Evolutionary conservation across 2,797 vertebrate genomes (phyloP).

Genomic region (Toxotes lorentzi): DNA sequence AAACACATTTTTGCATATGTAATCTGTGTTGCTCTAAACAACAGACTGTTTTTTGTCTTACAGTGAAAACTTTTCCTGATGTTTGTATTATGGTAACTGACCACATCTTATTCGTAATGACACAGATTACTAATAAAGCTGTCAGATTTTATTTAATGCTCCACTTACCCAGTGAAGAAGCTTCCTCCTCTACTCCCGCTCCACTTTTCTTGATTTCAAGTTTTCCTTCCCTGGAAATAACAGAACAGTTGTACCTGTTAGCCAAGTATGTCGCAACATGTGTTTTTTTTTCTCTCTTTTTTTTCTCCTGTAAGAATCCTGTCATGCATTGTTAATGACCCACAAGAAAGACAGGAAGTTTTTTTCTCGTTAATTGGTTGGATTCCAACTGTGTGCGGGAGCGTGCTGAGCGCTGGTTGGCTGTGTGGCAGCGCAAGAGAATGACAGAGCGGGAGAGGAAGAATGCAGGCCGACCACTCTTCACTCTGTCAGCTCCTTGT

Average conservation of each 20-base stretch:
- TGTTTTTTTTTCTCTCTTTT: constrained; percentile 2
- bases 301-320: constrained; percentile 22
- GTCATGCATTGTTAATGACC: constrained; percentile 47
- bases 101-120: constrained; percentile 18
- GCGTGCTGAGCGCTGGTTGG: constrained; percentile 55
- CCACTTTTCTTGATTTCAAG: constrained; percentile 47
- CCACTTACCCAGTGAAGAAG: constrained; percentile 75
- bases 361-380: constrained; percentile 65
- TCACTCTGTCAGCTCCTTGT: constrained; percentile 67
- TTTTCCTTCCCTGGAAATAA: constrained; percentile 52
- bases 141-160: constrained; percentile 19
- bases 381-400: constrained; percentile 69
- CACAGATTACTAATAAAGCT: constrained; percentile 36
- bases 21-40: constrained; percentile 1
- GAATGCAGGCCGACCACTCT: constrained; percentile 78
- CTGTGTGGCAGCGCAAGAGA: constrained; percentile 57
- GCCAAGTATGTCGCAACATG: constrained; percentile 25
- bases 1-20: constrained; percentile 25
- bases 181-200: constrained; percentile 43
- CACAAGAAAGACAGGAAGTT: constrained; percentile 68
- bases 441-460: constrained; percentile 55
- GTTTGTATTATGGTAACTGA: constrained; percentile 16
- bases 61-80: constrained; percentile 11
- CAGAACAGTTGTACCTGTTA: constrained; percentile 50
- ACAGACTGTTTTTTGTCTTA: neutral